A percentile compares a stretch with the other conserved stretches of the same genome.
Conservation (phyloP, 1,140 invertebrate species). For the Diachasmimorpha longicaudata region DNA sequence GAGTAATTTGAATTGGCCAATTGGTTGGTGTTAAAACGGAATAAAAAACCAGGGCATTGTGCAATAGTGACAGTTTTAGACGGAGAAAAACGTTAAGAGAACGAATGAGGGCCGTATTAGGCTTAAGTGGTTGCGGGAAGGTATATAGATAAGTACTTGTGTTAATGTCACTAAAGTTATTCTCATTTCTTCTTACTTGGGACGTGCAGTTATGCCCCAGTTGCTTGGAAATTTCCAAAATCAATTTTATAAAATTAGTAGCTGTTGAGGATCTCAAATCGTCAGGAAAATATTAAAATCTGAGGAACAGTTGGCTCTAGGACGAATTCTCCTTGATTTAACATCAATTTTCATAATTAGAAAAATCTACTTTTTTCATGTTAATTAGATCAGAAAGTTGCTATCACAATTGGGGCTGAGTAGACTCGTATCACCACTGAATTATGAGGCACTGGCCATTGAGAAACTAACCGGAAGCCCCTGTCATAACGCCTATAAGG, state of each 20-base stretch:
- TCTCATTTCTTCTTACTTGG: background rate
- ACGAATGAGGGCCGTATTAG: conserved; percentile 23
- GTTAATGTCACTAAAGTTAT: background rate
- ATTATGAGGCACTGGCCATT: too few relatives aligned
- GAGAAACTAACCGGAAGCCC: too few relatives aligned
- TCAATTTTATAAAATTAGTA: too few relatives aligned
- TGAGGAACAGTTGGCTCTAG: background rate
- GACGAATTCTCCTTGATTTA: too few relatives aligned
- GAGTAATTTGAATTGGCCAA: background rate
- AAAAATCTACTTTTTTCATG: too few relatives aligned
- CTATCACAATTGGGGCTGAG: too few relatives aligned
- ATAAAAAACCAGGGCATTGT: conserved; percentile 33
- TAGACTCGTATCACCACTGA: too few relatives aligned
- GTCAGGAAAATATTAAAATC: background rate
- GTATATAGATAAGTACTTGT: background rate
- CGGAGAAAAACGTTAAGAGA: conserved; percentile 6
- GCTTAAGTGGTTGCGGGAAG: conserved; percentile 10
- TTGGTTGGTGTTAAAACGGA: conserved; percentile 11
- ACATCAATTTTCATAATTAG: too few relatives aligned
- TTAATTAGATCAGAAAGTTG: too few relatives aligned
- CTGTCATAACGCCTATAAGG: too few relatives aligned
- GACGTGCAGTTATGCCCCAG: background rate
- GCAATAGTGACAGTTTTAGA: conserved; percentile 16
- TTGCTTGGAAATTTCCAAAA: too few relatives aligned
- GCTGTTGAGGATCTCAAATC: too few relatives aligned